These are phyloP conservation scores for Auanema freiburgensis DNA, from an alignment of 2,888 invertebrate species.

Conservation along the genomic window DNA sequence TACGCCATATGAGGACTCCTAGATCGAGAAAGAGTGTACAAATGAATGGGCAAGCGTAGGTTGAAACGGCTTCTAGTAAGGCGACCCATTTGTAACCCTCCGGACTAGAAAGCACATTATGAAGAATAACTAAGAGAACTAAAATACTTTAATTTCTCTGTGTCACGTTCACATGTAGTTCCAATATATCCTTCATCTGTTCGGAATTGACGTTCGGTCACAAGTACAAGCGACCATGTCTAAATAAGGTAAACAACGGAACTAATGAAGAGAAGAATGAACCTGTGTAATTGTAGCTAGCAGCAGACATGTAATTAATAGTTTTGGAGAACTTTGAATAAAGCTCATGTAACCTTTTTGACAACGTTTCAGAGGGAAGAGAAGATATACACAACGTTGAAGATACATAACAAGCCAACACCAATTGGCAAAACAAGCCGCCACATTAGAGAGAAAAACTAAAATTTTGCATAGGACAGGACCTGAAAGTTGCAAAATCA, in stretches of 20 bases:
- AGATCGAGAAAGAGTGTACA: constrained; percentile 53
- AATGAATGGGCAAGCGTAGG: constrained; percentile 51
- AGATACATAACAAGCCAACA: constrained; percentile 52
- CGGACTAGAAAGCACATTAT: constrained; percentile 27
- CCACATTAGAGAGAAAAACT: constrained; percentile 49
- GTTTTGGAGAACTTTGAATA: constrained; percentile 37
- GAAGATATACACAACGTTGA: constrained; percentile 50
- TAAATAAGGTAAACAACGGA: constrained; percentile 6
- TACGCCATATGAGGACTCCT: constrained; percentile 43
- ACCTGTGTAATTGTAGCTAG: constrained; percentile 53
- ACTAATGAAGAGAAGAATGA: constrained; percentile 1
- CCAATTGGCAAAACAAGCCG: constrained; percentile 55
- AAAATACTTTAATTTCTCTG: constrained; percentile 31
- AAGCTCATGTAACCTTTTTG: constrained; percentile 35
- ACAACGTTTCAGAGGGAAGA: constrained; percentile 51
- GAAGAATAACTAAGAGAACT: neutral
- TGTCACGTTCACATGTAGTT: constrained; percentile 34
- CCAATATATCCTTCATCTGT: constrained; percentile 26
- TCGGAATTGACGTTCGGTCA: constrained; percentile 23
- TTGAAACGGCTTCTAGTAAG: constrained; percentile 46
- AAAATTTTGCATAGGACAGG: constrained; percentile 51
- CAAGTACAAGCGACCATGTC: constrained; percentile 39
- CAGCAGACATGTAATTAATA: constrained; percentile 41
- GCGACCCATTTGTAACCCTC: constrained; percentile 50
- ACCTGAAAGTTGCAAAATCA: constrained; percentile 33